Conservation (phyloP, 2,888 invertebrate species). For the Carcina quercana region DNA sequence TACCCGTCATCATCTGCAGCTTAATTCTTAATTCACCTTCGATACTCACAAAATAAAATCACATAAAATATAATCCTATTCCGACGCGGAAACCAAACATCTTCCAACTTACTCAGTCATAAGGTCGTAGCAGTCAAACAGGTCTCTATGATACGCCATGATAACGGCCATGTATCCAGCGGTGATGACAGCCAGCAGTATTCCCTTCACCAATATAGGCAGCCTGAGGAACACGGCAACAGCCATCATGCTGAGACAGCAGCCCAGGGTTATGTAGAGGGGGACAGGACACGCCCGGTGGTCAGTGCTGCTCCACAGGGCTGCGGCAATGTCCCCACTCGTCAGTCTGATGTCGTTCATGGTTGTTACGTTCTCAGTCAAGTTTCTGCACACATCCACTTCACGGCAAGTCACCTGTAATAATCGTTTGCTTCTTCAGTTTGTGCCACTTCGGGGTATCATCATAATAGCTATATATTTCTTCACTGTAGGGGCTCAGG, state of each 20-base stretch:
- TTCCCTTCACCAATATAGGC: conserved; percentile 87
- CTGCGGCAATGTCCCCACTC: conserved; percentile 39
- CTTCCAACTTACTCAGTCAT: conserved; percentile 84
- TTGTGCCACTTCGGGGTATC: too few species aligned
- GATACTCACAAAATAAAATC: neutral
- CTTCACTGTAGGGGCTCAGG: too few species aligned
- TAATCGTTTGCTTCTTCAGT: too few species aligned
- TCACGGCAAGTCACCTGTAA: conserved; percentile 59
- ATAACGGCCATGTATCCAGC: conserved; percentile 87
- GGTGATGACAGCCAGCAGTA: conserved; percentile 85
- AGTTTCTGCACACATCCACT: conserved; percentile 51
- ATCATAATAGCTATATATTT: too few species aligned
- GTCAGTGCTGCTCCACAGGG: conserved; percentile 66
- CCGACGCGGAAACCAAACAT: too few species aligned
- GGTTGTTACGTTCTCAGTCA: conserved; percentile 62
- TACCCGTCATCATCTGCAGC: too few species aligned
- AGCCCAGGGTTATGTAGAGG: conserved; percentile 89
- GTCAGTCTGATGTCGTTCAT: conserved; percentile 65
- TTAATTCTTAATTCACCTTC: too few species aligned
- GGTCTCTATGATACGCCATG: conserved; percentile 84
- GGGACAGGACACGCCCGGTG: conserved; percentile 90
- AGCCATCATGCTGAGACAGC: conserved; percentile 87
- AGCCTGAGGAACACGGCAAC: conserved; percentile 89
- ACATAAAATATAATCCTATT: neutral
- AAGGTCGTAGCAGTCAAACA: conserved; percentile 88